Base-by-base conservation (phyloP, 2,888 invertebrate genomes). In the Scaptomyza polygonia region DNA sequence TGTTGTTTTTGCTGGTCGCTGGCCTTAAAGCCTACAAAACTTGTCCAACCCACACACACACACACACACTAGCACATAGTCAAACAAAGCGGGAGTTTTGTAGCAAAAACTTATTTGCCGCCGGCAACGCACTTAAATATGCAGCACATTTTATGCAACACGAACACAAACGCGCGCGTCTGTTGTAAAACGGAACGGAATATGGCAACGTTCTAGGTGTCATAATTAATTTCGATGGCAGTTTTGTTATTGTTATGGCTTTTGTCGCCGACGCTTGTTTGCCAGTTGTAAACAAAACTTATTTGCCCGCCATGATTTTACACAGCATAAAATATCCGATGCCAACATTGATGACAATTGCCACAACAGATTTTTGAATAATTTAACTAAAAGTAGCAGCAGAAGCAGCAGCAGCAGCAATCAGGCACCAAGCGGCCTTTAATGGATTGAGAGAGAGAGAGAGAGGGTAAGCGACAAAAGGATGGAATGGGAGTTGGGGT, bases 191-290 rank as follows among this genome's bases (percentile, higher is more conserved):
- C 18, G 59, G 21, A n/a, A 9, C 18, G 21, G 6, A 25, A 18
- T 29, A 34, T 42, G 32, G 18, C 52, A 61, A 66, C 45, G 49
- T 43, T 18, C 12, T 59, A 64, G 75, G 69, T 83, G 87, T 80
- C 76, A 81, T 86, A 81, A 86, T 87, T 84, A 86, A 81, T 84
- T 80, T 81, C 48, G 59, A 59, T 62, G 69, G 39, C 84, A 67
- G 79, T 68, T 72, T 39, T 63, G 64, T 64, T 59, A 67, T 78
- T 77, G 75, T 70, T 73, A 56, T 51, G 54, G 55, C 27, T 11
- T 62, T 59, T 52, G 73, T 83, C 14, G 71, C 34, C 61, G 68
- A 42, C 12, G 53, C 67, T 70, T 64, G 69, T 76, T 70, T 76
- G 53, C 47, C 61, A 49, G 59, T 67, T 68, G 69, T 68, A 72